Conservation (phyloP, 2,888 invertebrate species). For the Sinopyrophorus schimmeli region DNA sequence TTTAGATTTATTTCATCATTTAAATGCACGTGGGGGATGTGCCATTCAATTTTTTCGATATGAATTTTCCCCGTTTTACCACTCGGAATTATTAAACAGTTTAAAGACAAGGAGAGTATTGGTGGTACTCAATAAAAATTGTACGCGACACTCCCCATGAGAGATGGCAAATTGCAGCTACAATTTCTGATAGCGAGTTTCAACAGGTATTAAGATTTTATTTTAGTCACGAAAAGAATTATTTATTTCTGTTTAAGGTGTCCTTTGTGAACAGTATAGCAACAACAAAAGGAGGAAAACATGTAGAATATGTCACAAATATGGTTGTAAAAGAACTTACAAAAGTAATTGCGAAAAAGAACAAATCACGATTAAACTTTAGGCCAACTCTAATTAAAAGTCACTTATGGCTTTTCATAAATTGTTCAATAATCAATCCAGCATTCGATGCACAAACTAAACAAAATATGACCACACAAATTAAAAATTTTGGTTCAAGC, state of each 20-base stretch:
- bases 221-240: too few species aligned
- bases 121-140: too few species aligned
- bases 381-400: constrained; percentile 94
- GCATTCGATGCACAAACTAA: constrained; percentile 99
- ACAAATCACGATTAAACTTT: constrained; percentile 74
- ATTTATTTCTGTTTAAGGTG: too few species aligned
- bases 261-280: constrained; percentile 99
- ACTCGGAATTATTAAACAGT: neutral
- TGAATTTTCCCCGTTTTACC: neutral
- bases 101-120: too few species aligned
- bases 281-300: constrained; percentile 97
- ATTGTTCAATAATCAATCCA: constrained; percentile 97
- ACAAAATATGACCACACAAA: constrained; percentile 96
- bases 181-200: too few species aligned
- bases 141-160: too few species aligned
- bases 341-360: constrained; percentile 50
- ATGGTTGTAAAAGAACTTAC: constrained; percentile 85
- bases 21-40: neutral
- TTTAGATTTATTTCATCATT: constrained; percentile 35
- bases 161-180: too few species aligned
- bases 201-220: too few species aligned
- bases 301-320: constrained; percentile 94
- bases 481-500: constrained; percentile 94
- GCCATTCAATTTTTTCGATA: neutral
- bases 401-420: constrained; percentile 97